Conservation (phyloP, 2,113 vertebrate species). For the Dipodomys stephensi region DNA sequence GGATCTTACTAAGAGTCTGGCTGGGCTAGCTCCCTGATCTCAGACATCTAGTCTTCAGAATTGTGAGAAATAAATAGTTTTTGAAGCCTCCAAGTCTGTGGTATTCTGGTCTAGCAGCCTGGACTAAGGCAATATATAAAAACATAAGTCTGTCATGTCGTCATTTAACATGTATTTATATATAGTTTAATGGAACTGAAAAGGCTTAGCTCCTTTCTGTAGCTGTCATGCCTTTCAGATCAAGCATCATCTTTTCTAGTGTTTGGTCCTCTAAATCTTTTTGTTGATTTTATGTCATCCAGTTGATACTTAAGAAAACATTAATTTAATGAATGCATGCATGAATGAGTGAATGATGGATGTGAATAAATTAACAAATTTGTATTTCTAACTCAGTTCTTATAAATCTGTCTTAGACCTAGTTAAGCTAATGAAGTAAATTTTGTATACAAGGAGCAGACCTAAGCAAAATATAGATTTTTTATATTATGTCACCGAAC, state of each 20-base stretch:
- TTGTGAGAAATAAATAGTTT: neutral
- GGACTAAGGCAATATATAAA: neutral
- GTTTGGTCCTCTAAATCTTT: neutral
- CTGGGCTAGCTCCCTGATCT: neutral
- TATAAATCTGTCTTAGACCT: neutral
- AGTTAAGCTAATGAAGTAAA: slow-evolving; percentile 43
- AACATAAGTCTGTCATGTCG: neutral
- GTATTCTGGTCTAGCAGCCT: neutral
- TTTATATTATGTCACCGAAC: neutral
- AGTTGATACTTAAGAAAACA: slow-evolving; percentile 31
- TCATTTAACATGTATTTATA: neutral
- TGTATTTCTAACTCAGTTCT: slow-evolving; percentile 43
- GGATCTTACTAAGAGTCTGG: neutral
- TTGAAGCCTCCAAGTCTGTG: neutral
- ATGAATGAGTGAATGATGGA: neutral
- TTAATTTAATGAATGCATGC: slow-evolving; percentile 27
- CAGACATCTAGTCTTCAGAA: neutral
- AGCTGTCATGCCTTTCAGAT: neutral
- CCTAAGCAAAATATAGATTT: neutral
- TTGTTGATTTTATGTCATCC: slow-evolving; percentile 36
- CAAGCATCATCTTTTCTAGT: neutral
- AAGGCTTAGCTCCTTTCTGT: neutral
- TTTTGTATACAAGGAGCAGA: neutral
- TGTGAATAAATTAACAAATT: slow-evolving; percentile 42
- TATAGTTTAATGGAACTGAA: neutral